Evolutionary conservation across 2,113 vertebrate genomes (phyloP), one percentile per base, ranked within the genome.

Genomic region (Myotis brandtii): DNA sequence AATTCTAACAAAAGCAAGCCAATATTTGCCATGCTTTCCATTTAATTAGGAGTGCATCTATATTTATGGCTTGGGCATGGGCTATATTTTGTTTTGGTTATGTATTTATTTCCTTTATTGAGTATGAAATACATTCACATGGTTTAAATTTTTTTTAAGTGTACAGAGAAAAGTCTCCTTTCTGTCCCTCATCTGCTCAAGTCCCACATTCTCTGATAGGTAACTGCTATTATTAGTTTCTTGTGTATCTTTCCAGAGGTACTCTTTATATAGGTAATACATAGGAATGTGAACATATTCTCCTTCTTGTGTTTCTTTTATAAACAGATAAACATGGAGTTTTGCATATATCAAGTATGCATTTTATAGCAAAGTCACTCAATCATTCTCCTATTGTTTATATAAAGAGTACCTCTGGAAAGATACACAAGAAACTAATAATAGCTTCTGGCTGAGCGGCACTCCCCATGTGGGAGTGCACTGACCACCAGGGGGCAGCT

Each of bases 1-100:
- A 66, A n/a, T 94, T 88, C 56, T 81, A 92, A 80, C 30, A 86
- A 95, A 95, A 75, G 46, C 37, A 73, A 86, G 86, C 17, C 46
- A 30, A 40, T 81, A 89, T 46, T 90, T 76, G 50, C 17, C 4
- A 20, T 81, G 46, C 54, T 90, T 94, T 82, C 40, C 11, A 48
- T 67, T 75, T 86, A 48, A 76, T 46, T 81, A 64, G 17, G n/a
- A 69, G 14, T 54, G 32, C 8, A 50, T 66, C 79, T 25, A 32
- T 62, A 92, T 84, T 94, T 75, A 89, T 21, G 8, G 30, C 52
- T 89, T 85, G 54, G n/a, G 21, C 27, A 85, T 73, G 32, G 34
- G 52, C 43, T 84, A 56, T 92, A 34, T 76, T 72, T 56, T 80
- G 11, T 89, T 69, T 89, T 92, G 37, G 23, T 17, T 43, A 10